phyloP scores from a whole-genome alignment of 2,888 invertebrate species.

The Vanessa cardui region DNA sequence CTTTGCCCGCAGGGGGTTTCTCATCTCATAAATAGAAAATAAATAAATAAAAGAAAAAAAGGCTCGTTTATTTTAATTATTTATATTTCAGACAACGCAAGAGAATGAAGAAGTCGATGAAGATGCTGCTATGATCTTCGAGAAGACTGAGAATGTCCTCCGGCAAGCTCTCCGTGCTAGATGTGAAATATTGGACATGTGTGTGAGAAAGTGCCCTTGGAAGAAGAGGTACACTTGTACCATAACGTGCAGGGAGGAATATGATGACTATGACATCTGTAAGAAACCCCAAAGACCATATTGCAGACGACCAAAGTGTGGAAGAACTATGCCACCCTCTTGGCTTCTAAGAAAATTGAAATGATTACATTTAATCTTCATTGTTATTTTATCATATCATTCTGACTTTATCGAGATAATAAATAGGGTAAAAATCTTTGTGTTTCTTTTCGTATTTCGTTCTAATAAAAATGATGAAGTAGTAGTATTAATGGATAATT shows the following conservation, averaged over 20 bases:
- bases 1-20: too few relatives aligned
- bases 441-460: too few relatives aligned
- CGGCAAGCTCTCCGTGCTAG: conserved; percentile 46
- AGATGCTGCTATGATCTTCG: conserved; percentile 33
- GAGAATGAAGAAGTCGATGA: conserved; percentile 40
- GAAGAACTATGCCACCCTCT: conserved; percentile 51
- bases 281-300: conserved; percentile 37
- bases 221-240: conserved; percentile 42
- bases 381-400: too few relatives aligned
- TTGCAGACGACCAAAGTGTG: conserved; percentile 45
- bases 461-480: too few relatives aligned
- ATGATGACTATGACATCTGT: conserved; percentile 48
- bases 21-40: too few relatives aligned
- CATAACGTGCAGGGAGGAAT: conserved; percentile 45
- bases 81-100: conserved; percentile 41
- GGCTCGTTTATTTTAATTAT: too few relatives aligned
- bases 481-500: too few relatives aligned
- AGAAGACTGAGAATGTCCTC: conserved; percentile 42
- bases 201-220: conserved; percentile 46
- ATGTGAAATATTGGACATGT: conserved; percentile 46
- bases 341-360: conserved; percentile 29
- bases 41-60: too few relatives aligned
- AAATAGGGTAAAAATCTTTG: too few relatives aligned
- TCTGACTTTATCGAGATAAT: too few relatives aligned
- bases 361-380: neutral